Base-by-base conservation (phyloP, 2,797 vertebrate genomes). In the Neopelma chrysocephalum region DNA sequence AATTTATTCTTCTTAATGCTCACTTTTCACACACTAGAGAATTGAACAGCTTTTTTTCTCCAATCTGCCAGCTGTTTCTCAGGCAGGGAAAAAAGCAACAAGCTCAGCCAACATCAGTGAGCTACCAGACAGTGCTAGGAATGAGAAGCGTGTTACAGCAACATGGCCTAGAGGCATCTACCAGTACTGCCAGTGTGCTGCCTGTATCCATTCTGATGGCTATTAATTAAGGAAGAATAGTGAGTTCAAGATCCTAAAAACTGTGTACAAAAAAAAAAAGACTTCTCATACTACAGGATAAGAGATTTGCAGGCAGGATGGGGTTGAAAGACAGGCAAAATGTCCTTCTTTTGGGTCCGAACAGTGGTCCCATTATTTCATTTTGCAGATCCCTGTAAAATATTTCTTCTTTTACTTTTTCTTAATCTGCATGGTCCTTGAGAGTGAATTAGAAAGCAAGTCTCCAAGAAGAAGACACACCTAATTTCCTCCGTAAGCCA, bases 381-480 rank as follows among this genome's bases (percentile, higher is more conserved):
- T 60, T 89, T 79, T 78, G 51, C 31, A 91, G 40, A 77, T 0
- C 22, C 3, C n/a, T 43, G 22, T 47, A 70, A 83, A 85, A 56
- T 8, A 48, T 71, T 65, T 80, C 9, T 72, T 69, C 5, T 78
- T 82, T 80, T 70, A 9, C 22, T 20, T 65, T 72, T 70, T 77
- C 43, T 82, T 1, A 42, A 8, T 22, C 36, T 66, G 12, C 21
- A 21, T 32, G 6, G 5, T 62, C 12, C 34, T 80, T 0, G 0
- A 47, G 26, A 73, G 36, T 3, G 13, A 36, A 12, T 14, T 61
- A 82, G 38, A 76, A 89, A 71, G 32, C 66, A 86, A 66, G 32
- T 38, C 14, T 82, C 18, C 47, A 45, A 27, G 26, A 75, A 10
- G n/a, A 76, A 65, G 14, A 50, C 10, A 48, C 3, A 19, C 4